Evolutionary conservation across 2,113 vertebrate genomes (phyloP).

Genomic region (Cygnus buccinator): DNA sequence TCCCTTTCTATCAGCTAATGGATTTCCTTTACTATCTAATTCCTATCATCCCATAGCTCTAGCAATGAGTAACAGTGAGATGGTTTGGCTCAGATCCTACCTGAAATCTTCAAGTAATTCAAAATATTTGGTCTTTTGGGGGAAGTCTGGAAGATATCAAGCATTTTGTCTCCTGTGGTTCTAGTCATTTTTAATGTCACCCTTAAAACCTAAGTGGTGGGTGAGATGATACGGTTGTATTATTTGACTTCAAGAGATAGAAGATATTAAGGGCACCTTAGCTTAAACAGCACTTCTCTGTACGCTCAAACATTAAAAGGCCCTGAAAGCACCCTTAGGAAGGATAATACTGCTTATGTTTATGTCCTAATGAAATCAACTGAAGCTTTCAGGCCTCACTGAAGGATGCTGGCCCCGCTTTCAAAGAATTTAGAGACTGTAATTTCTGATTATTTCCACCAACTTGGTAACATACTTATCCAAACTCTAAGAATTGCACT

Average conservation of each 20-base stretch:
- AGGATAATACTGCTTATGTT: not conserved
- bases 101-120: not conserved
- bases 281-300: not conserved
- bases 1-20: not conserved
- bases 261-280: not conserved
- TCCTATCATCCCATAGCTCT: not conserved
- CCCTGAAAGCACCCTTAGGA: not conserved
- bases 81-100: not conserved
- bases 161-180: not conserved
- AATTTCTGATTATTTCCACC: constrained; percentile 3
- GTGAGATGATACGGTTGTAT: not conserved
- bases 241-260: not conserved
- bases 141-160: not conserved
- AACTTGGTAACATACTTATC: not conserved
- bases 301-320: not conserved
- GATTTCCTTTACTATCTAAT: not conserved
- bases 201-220: not conserved
- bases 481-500: not conserved
- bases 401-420: not conserved
- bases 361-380: not conserved
- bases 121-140: not conserved
- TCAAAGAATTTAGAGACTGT: not conserved
- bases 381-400: not conserved
- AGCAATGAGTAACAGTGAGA: not conserved
- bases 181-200: not conserved